Evolutionary conservation across 2,113 vertebrate genomes (phyloP), one percentile per base, ranked within the genome.

Genomic region (Rana temporaria): DNA sequence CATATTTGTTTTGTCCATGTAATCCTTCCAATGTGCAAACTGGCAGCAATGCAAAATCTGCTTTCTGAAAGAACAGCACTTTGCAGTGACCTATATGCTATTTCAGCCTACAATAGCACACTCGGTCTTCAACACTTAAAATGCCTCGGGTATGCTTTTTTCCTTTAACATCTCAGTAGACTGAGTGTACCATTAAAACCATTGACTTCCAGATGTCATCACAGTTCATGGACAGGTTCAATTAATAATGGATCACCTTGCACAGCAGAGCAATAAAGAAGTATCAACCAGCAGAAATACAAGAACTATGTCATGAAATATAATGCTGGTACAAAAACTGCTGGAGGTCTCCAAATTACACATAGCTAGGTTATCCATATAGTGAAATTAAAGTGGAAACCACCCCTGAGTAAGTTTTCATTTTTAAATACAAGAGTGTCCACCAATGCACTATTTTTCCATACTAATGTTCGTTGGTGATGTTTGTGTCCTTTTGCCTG

Each of bases 191-290:
- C 32, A 73, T 57, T 59, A 8, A 30, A 30, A 17, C 30, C 26
- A 62, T 20, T 32, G 22, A 42, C 72, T 38, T 75, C 38, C 56
- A 62, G 72, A 75, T 62, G 56, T 75, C 72, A 62, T 75, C 60
- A 34, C 30, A 34, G 70, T 57, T 73, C 56, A 18, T 34, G 42
- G 56, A 30, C 72, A 62, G 72, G 38, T 32, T 19, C 59, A 42
- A 38, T 75, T 38, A 75, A 75, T 75, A 75, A 75, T 75, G 72
- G n/a, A 75, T 62, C 32, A 74, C 34, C 19, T n/a, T 64, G 9
- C 16, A 8, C 24, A 15, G 62, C 30, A 24, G 15, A 30, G 11
- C 4, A 17, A 65, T 14, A 16, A 65, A 65, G 24, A 14, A 4
- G 14, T 65, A 34, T 65, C 24, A 15, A 32, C 55, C 53, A 57